A percentile compares a stretch with the other conserved stretches of the same genome.
Conservation (phyloP, 2,113 vertebrate genomes). For the Willisornis vidua region DNA sequence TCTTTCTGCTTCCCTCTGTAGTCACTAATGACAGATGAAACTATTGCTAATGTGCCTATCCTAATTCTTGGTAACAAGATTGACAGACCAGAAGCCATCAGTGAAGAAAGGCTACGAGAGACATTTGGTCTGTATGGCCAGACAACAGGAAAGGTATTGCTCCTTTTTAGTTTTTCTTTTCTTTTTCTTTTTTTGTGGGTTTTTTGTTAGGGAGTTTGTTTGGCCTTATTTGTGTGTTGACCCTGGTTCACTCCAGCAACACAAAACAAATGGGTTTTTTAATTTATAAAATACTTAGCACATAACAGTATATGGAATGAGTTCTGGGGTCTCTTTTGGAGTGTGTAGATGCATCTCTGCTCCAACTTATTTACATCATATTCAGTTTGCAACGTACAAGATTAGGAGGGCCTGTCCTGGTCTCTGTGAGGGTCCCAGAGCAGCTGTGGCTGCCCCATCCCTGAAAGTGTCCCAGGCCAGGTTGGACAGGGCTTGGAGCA, state of each 20-base stretch:
- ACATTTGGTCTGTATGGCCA: conserved; percentile 92
- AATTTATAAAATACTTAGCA: background rate
- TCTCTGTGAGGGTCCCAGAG: background rate
- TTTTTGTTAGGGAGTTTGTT: background rate
- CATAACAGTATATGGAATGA: background rate
- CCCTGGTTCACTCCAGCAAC: background rate
- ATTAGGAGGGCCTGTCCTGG: background rate
- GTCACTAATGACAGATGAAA: conserved; percentile 98
- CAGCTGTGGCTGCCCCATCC: background rate
- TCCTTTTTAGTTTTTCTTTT: background rate
- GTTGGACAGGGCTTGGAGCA: background rate
- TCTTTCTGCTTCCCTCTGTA: conserved; percentile 52
- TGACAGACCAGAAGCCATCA: conserved; percentile 94
- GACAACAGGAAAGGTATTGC: conserved; percentile 94
- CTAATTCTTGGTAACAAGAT: conserved; percentile 98
- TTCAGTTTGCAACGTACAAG: background rate
- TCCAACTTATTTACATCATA: background rate
- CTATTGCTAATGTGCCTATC: conserved; percentile 96
- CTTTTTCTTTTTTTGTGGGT: background rate
- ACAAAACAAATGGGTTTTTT: background rate
- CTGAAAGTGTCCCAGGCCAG: background rate
- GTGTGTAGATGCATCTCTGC: background rate
- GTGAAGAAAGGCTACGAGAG: conserved; percentile 92
- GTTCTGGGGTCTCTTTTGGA: background rate
- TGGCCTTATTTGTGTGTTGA: background rate